Evolutionary conservation across 2,113 vertebrate genomes (phyloP), one percentile per base, ranked within the genome.

Genomic region (Myanophis thanlyinensis): DNA sequence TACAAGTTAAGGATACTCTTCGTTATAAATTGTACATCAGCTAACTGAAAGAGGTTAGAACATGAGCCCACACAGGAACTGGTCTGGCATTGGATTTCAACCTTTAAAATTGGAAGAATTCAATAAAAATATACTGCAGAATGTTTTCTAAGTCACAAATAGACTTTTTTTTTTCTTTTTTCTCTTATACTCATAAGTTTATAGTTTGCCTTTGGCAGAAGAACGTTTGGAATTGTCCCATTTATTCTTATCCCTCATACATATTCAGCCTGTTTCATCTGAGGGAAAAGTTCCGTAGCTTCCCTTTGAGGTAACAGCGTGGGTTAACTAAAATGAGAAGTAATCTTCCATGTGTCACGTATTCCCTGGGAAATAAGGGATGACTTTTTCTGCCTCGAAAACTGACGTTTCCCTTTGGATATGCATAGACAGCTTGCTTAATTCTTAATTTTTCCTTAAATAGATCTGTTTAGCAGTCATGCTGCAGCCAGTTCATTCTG

Each of bases 401-500:
- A 46, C 51, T 20, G 62, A 51, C 9, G n/a, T n/a, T 25, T 48
- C 15, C 20, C 12, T 22, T 53, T 44, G 18, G 49, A 44, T 51
- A 44, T 46, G 90, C 51, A 9, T 46, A 53, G 51, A 52, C 12
- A 27, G 6, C 35, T 51, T 44, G 48, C n/a, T 52, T 23, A 15
- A 59, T 9, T 40, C 85, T 91, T 87, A 2, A 40, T 27, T 5
- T 51, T 40, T 11, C 56, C 73, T 40, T 56, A 91, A 87, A 86
- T 85, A 30, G 88, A 5, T 1, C 1, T 8, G 18, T 84, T n/a
- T 46, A 91, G 89, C 44, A 85, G 85, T 88, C 25, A 0, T 8
- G 46, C 90, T 92, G 84, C 93, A 53, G 56, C 52, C 25, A 20
- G 91, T 89, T 90, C 46, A 46, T 94, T 53, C 85, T 88, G 0